Conservation (phyloP, 2,888 invertebrate species). For the Cantharis rufa region DNA sequence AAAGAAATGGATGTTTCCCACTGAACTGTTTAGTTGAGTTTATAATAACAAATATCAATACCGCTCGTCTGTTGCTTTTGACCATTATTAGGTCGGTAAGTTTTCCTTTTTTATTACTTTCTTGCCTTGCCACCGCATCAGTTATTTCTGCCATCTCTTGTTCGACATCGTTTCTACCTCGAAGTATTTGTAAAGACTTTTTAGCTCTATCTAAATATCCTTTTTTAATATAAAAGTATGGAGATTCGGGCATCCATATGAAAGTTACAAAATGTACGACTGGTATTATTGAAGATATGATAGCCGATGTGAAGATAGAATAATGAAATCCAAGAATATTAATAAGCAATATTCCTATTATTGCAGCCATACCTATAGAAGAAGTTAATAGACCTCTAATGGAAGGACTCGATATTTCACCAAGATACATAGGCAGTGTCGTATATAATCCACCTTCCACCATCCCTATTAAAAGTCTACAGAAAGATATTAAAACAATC, state of each 20-base stretch:
- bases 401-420: slow-evolving; percentile 62
- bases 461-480: slow-evolving; percentile 57
- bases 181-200: slow-evolving; percentile 62
- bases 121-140: slow-evolving; percentile 50
- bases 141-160: slow-evolving; percentile 54
- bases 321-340: slow-evolving; percentile 66
- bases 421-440: slow-evolving; percentile 63
- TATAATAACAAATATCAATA: slow-evolving; percentile 63
- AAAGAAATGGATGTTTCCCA: slow-evolving; percentile 61
- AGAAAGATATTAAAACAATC: slow-evolving; percentile 61
- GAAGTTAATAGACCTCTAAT: slow-evolving; percentile 65
- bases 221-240: slow-evolving; percentile 57
- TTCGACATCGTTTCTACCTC: slow-evolving; percentile 60
- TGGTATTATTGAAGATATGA: slow-evolving; percentile 63
- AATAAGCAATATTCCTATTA: slow-evolving; percentile 63
- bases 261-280: slow-evolving; percentile 62
- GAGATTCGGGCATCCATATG: slow-evolving; percentile 70
- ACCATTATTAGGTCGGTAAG: slow-evolving; percentile 59
- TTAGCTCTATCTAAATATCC: slow-evolving; percentile 56
- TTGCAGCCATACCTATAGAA: slow-evolving; percentile 62
- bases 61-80: slow-evolving; percentile 64
- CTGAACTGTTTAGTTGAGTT: slow-evolving; percentile 67
- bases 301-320: slow-evolving; percentile 60
- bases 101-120: slow-evolving; percentile 58
- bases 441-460: slow-evolving; percentile 55